phyloP scores from a whole-genome alignment of 2,797 vertebrate species.

The Iguana delicatissima region DNA sequence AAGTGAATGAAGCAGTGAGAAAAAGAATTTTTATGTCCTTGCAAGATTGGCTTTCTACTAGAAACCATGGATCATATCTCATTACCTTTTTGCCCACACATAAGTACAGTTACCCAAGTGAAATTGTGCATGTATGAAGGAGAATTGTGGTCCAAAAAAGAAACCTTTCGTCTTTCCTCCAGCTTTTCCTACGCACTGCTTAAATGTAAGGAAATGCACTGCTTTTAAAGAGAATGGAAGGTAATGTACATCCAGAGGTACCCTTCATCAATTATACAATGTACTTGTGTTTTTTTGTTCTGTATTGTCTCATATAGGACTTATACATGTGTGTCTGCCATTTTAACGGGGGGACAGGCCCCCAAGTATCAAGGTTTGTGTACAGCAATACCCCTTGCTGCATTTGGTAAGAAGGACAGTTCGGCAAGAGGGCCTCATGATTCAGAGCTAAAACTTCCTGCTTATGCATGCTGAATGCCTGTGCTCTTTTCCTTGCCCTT shows the following conservation, averaged over 20 bases:
- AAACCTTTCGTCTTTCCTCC: too few relatives aligned
- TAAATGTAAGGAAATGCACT: too few relatives aligned
- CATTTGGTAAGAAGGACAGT: neutral
- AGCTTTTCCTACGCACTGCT: neutral
- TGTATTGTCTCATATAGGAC: neutral
- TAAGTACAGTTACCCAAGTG: neutral
- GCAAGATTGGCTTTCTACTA: neutral
- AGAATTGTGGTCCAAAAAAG: too few relatives aligned
- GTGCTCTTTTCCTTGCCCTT: slow-evolving; percentile 12
- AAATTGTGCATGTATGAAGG: neutral
- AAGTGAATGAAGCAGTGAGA: neutral
- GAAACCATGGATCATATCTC: neutral
- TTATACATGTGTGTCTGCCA: neutral
- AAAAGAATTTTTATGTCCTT: neutral
- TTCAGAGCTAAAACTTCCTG: neutral
- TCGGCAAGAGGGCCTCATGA: neutral
- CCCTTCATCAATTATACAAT: neutral
- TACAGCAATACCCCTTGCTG: neutral
- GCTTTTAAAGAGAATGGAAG: neutral
- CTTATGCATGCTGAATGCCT: neutral
- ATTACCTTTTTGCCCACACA: neutral
- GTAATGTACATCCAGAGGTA: neutral
- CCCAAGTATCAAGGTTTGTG: neutral
- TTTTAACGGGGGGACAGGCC: neutral
- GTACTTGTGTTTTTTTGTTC: neutral